phyloP scores from a whole-genome alignment of 2,797 vertebrate genomes.

The Muscicapa comitata region DNA sequence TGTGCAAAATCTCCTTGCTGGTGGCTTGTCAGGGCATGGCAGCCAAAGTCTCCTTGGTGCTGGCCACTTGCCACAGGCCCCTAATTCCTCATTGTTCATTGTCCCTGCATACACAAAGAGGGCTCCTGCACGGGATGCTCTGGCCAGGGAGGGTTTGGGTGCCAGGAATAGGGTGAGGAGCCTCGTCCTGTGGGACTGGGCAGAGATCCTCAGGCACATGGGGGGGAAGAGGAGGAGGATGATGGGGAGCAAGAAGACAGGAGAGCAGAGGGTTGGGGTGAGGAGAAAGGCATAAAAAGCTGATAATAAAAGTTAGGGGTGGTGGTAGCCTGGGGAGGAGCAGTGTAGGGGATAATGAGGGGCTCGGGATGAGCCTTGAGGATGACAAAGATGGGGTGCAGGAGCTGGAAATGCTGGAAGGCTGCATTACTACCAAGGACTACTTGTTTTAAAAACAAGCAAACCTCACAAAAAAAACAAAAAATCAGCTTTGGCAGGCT shows the following conservation, averaged over 20 bases:
- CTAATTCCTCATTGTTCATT: constrained; percentile 55
- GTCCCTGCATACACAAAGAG: constrained; percentile 7
- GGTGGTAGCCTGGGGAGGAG: background rate
- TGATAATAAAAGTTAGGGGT: background rate
- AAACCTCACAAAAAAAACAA: background rate
- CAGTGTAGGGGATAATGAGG: background rate
- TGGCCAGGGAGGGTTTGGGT: background rate
- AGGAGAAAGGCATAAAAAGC: background rate
- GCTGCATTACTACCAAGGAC: background rate
- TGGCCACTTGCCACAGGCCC: constrained; percentile 3
- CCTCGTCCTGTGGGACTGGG: accelerated
- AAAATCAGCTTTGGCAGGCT: background rate
- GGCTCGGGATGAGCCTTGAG: background rate
- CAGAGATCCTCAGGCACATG: accelerated
- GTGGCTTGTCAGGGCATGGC: background rate
- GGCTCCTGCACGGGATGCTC: background rate
- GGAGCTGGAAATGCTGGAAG: background rate
- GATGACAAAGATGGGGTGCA: background rate
- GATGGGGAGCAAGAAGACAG: background rate
- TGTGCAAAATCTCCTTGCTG: background rate
- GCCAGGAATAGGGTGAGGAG: accelerated
- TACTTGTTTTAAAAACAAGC: background rate
- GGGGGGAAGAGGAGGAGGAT: background rate
- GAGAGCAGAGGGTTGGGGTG: background rate
- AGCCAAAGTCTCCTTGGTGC: background rate